phyloP scores from a whole-genome alignment of 2,113 vertebrate genomes.

The Chitala chitala region DNA sequence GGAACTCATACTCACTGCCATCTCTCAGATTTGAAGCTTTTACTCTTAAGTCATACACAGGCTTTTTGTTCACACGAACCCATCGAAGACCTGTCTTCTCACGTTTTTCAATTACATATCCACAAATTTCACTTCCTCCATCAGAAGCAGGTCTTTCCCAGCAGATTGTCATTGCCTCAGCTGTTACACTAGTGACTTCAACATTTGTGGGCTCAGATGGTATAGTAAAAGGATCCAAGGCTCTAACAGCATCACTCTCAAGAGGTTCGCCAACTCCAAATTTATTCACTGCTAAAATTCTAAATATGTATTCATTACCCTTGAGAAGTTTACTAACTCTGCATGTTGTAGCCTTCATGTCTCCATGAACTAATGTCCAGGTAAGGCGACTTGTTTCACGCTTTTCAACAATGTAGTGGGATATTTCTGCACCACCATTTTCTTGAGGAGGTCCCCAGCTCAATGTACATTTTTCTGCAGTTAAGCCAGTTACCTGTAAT shows the following conservation, averaged over 20 bases:
- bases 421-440: constrained; percentile 90
- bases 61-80: constrained; percentile 96
- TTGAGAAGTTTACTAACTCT: constrained; percentile 93
- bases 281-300: constrained; percentile 91
- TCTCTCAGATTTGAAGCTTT: constrained; percentile 87
- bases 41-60: constrained; percentile 93
- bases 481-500: constrained; percentile 78
- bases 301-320: constrained; percentile 96
- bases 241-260: constrained; percentile 82
- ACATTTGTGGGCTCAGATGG: constrained; percentile 81
- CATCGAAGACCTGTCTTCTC: constrained; percentile 91
- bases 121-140: constrained; percentile 85
- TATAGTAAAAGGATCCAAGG: constrained; percentile 85
- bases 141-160: constrained; percentile 92
- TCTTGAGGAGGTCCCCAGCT: constrained; percentile 92
- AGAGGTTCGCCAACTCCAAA: constrained; percentile 86
- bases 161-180: constrained; percentile 91
- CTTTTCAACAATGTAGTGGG: constrained; percentile 93
- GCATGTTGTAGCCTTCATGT: constrained; percentile 87
- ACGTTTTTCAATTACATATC: constrained; percentile 91
- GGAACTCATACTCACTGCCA: constrained; percentile 91
- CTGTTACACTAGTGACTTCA: constrained; percentile 84
- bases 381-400: constrained; percentile 93
- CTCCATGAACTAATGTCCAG: constrained; percentile 88
- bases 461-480: constrained; percentile 87